Percentiles rank a stretch among this genome's conserved stretches.
phyloP scores from a whole-genome alignment of 2,888 invertebrate genomes.

The Pseudococcus longispinus region DNA sequence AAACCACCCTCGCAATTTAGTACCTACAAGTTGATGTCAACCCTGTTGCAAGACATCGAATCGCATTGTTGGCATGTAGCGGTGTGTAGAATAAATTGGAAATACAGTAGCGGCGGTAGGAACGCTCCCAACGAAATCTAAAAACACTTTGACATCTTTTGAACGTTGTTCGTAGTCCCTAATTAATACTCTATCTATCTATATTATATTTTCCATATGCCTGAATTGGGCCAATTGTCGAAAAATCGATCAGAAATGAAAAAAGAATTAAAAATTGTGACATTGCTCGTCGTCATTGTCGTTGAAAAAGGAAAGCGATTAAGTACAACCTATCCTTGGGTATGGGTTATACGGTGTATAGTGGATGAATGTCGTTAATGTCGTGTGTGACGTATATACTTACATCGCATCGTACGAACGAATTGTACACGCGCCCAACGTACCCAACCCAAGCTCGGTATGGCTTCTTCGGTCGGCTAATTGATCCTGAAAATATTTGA shows the following conservation, averaged over 20 bases:
- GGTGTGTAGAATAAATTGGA: not conserved
- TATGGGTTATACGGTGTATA: not conserved
- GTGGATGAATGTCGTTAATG: not conserved
- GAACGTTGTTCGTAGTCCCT: not conserved
- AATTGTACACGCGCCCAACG: not conserved
- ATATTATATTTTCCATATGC: not conserved
- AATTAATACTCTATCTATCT: too few species aligned
- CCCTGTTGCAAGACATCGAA: too few species aligned
- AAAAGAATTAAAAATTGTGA: not conserved
- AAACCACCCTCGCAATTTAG: too few species aligned
- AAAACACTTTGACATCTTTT: not conserved
- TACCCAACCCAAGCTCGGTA: not conserved
- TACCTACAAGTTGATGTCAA: too few species aligned
- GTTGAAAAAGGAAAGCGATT: not conserved
- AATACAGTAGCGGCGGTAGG: not conserved
- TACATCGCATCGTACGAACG: not conserved
- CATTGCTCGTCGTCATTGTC: not conserved
- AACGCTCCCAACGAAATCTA: not conserved
- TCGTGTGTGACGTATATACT: not conserved
- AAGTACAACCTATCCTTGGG: not conserved
- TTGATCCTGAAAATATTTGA: conserved; percentile 12
- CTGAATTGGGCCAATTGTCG: not conserved
- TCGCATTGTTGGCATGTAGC: too few species aligned
- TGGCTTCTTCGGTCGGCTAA: not conserved
- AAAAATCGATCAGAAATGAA: not conserved